Evolutionary conservation across 1,140 invertebrate genomes (phyloP).

Genomic region (Drosophila prosaltans): DNA sequence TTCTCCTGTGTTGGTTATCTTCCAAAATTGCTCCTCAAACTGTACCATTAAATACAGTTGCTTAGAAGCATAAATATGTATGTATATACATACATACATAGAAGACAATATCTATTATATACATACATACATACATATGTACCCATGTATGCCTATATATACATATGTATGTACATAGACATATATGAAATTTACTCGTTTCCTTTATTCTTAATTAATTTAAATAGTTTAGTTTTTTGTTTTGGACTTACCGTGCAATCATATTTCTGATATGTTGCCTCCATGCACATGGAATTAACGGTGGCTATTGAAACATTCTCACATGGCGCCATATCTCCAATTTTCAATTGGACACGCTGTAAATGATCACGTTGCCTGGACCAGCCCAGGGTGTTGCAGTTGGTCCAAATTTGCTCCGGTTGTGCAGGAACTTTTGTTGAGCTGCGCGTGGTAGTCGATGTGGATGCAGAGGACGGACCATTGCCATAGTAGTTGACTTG

Average conservation of each 20-base stretch:
- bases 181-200: too few species aligned
- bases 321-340: slow-evolving; percentile 90
- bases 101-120: too few species aligned
- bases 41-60: background rate
- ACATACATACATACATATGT: too few species aligned
- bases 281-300: slow-evolving; percentile 92
- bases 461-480: slow-evolving; percentile 15
- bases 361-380: slow-evolving; percentile 90
- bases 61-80: too few species aligned
- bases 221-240: too few species aligned
- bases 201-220: too few species aligned
- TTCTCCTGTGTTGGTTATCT: slow-evolving; percentile 33
- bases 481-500: slow-evolving; percentile 71
- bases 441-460: slow-evolving; percentile 25
- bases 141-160: too few species aligned
- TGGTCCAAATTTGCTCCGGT: slow-evolving; percentile 82
- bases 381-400: slow-evolving; percentile 93
- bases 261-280: slow-evolving; percentile 89
- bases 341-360: slow-evolving; percentile 89
- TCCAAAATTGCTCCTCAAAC: background rate
- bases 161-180: too few species aligned
- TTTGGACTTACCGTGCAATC: slow-evolving; percentile 88
- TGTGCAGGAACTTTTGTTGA: slow-evolving; percentile 39
- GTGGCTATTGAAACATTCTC: slow-evolving; percentile 93
- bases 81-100: too few species aligned